Base-by-base conservation (phyloP, 2,797 vertebrate genomes). In the Petrocephalus sullivani region DNA sequence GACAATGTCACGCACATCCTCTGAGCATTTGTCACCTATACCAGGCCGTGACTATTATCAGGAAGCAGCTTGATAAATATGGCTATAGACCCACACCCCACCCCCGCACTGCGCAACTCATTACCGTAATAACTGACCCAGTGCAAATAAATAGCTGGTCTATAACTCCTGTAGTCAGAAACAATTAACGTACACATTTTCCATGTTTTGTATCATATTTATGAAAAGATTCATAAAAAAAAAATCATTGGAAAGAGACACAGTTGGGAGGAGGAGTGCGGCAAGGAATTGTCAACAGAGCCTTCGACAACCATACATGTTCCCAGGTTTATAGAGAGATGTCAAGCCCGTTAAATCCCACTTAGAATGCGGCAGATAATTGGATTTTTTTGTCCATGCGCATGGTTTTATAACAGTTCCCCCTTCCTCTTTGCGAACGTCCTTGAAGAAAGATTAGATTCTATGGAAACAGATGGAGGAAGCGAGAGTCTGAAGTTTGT, bases 321-420 rank as follows among this genome's bases (percentile, higher is more conserved):
- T 58, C 84, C 84, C 84, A 86, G 56, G 37, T 86, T 60, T 86
- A 86, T 3, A 64, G 19, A 85, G 14, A 85, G 37, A 54, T 83
- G 75, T 84, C 58, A 83, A 49, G 49, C 10, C 28, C n/a, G 28
- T 21, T 33, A 61, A 82, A 64, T 83, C 75, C 23, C 87, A 88
- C 37, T 61, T n/a, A 61, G 81, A 23, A 58, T 33, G 21, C 75
- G 46, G 41, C 21, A 16, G 33, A 33, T 37, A 58, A 56, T 83
- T 51, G 81, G 87, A 88, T 81, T 84, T 81, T 88, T 88, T 67
- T 23, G n/a, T 83, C 28, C 51, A 12, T 54, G 81, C 46, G 67
- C 81, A 7, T 67, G 14, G 58, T 14, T 61, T 83, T 28, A 56
- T 33, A 61, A 51, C 10, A 37, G 87, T 53, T 16, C 75, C 54